Evolutionary conservation across 2,797 vertebrate species (phyloP), one percentile per base, ranked within the genome.

Genomic region (Pterois miles): DNA sequence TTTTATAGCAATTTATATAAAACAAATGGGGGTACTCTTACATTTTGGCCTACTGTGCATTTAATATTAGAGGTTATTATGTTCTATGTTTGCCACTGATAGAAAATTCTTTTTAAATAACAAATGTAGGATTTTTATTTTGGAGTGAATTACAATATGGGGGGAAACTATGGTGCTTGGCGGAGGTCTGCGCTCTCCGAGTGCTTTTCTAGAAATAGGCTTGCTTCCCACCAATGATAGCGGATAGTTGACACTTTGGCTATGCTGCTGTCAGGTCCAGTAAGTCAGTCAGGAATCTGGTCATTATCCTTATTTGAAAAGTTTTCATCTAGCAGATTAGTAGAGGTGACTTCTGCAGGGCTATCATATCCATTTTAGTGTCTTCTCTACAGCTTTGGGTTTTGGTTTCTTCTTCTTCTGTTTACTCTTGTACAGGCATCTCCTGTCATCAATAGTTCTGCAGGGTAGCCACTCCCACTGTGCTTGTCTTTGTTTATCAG

Each of bases 231-330:
- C 58, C 1, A 20, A 64, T 33, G 80, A 60, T 8, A 31, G 72
- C 95, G 96, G 72, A 96, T 93, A 2, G 93, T 92, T 76, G 94
- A 95, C 68, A 91, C 93, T 85, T 92, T 92, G 2, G 76, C 76
- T 4, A 88, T 86, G 81, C 91, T 92, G 78, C 78, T 0, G 84
- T 75, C 0, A 7, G 59, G 16, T 78, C 25, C 70, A 78, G 81
- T n/a, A 31, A 94, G 22, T 52, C 88, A 0, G 73, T 10, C 14
- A 0, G 36, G 34, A 60, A 9, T 2, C 31, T 92, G n/a, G n/a
- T n/a, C n/a, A n/a, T n/a, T n/a, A n/a, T n/a, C 87, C 13, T 88
- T 76, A 23, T 33, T 43, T 23, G 87, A 79, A 34, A 56, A 11
- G 18, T 58, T 13, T 62, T 93, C 91, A 59, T 92, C 88, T 53